Conservation (phyloP, 2,113 vertebrate genomes). For the Periophthalmodon schlosseri region DNA sequence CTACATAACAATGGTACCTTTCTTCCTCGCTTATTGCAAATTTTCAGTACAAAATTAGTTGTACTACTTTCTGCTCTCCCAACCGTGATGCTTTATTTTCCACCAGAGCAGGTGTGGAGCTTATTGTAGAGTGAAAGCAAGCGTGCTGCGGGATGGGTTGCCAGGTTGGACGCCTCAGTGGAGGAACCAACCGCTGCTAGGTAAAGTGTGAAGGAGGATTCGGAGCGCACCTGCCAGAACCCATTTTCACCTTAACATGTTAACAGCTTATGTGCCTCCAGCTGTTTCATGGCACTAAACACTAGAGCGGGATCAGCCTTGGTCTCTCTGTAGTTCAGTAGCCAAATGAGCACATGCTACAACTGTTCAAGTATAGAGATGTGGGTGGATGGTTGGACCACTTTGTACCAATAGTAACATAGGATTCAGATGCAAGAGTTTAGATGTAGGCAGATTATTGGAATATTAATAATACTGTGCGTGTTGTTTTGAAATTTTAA, state of each 20-base stretch:
- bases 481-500: too few species aligned
- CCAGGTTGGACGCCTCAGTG: slow-evolving; percentile 39
- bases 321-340: slow-evolving; percentile 35
- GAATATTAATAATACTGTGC: too few species aligned
- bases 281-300: slow-evolving; percentile 48
- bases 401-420: neutral
- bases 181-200: slow-evolving; percentile 48
- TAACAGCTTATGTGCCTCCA: slow-evolving; percentile 60
- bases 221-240: slow-evolving; percentile 37
- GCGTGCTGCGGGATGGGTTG: slow-evolving; percentile 8
- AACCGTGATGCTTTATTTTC: slow-evolving; percentile 3
- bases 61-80: slow-evolving; percentile 15
- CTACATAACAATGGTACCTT: neutral
- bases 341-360: slow-evolving; percentile 27
- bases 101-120: slow-evolving; percentile 4
- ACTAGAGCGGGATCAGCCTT: slow-evolving; percentile 53
- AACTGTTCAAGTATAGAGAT: slow-evolving; percentile 6
- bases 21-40: neutral
- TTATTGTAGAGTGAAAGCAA: slow-evolving; percentile 18
- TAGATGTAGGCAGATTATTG: too few species aligned
- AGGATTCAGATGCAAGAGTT: neutral
- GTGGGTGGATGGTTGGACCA: slow-evolving; percentile 8
- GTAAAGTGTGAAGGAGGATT: slow-evolving; percentile 49
- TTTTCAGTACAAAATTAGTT: slow-evolving; percentile 41
- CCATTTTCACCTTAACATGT: slow-evolving; percentile 64